A percentile compares a stretch with the other conserved stretches of the same genome.
Conservation (phyloP, 2,888 invertebrate species). For the Adelphocoris suturalis region DNA sequence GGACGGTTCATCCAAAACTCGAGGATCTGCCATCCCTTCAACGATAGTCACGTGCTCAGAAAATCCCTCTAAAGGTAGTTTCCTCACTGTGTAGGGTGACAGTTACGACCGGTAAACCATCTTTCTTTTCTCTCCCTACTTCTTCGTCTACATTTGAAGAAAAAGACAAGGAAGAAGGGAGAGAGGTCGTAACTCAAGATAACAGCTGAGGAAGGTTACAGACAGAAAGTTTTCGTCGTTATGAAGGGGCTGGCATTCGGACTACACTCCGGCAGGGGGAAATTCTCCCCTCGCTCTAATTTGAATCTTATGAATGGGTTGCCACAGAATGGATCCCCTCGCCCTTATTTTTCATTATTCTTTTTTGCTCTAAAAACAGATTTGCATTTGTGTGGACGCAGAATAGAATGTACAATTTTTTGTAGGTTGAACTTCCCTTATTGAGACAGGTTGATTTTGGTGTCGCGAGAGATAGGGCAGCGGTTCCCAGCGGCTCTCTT, state of each 20-base stretch:
- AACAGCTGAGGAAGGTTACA: conserved; percentile 34
- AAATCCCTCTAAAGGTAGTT: not conserved
- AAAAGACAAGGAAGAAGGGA: conserved; percentile 20
- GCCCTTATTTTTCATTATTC: conserved; percentile 35
- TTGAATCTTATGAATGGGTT: conserved; percentile 51
- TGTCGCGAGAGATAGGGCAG: not conserved
- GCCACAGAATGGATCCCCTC: conserved; percentile 27
- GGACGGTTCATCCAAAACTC: not conserved
- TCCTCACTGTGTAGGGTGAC: conserved; percentile 28
- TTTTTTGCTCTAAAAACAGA: not conserved
- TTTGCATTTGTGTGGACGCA: conserved; percentile 8
- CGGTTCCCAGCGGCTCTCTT: conserved; percentile 20
- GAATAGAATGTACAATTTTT: not conserved
- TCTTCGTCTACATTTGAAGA: conserved; percentile 25
- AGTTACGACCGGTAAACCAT: conserved; percentile 53
- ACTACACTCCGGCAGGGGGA: not conserved
- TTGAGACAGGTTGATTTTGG: conserved; percentile 36
- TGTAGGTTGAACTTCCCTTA: not conserved
- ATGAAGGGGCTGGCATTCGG: conserved; percentile 20
- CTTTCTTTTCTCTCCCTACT: conserved; percentile 1
- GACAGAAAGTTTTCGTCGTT: conserved; percentile 43
- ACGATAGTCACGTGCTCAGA: conserved; percentile 43
- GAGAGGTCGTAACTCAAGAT: conserved; percentile 40
- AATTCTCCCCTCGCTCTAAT: conserved; percentile 15
- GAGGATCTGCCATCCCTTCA: conserved; percentile 5